Evolutionary conservation across 2,888 invertebrate genomes (phyloP).

Genomic region (Lysandra coridon): DNA sequence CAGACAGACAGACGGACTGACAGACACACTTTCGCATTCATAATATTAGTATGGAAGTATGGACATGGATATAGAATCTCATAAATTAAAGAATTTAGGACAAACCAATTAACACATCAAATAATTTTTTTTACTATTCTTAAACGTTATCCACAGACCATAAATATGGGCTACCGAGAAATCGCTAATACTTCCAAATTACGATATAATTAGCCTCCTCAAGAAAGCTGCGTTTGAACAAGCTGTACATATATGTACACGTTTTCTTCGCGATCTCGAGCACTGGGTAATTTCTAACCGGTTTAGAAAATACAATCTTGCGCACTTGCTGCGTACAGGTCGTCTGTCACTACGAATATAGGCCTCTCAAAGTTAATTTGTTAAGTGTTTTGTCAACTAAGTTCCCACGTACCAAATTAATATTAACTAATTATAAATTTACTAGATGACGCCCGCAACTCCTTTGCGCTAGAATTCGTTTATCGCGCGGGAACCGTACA

Average conservation of each 20-base stretch:
- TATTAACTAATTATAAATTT: too few relatives aligned
- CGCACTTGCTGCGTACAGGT: slow-evolving; percentile 46
- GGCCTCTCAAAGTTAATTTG: neutral
- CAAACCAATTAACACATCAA: neutral
- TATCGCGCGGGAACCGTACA: too few relatives aligned
- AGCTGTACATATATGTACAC: slow-evolving; percentile 57
- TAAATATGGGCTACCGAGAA: neutral
- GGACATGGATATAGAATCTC: neutral
- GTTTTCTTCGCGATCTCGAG: slow-evolving; percentile 78
- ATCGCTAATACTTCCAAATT: slow-evolving; percentile 12
- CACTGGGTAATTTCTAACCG: slow-evolving; percentile 80
- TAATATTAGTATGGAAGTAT: too few relatives aligned
- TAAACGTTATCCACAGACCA: neutral
- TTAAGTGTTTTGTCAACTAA: neutral
- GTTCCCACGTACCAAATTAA: neutral
- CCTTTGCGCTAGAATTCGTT: too few relatives aligned
- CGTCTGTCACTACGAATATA: neutral
- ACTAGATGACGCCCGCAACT: too few relatives aligned
- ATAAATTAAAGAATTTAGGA: neutral
- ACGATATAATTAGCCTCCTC: neutral
- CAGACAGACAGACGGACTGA: too few relatives aligned
- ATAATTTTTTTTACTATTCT: neutral
- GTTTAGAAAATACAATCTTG: slow-evolving; percentile 75
- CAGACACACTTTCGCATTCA: too few relatives aligned
- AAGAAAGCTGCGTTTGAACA: slow-evolving; percentile 61